Percentiles rank a stretch among this genome's conserved stretches.
phyloP scores from a whole-genome alignment of 2,113 vertebrate genomes.

The Ameiurus melas region DNA sequence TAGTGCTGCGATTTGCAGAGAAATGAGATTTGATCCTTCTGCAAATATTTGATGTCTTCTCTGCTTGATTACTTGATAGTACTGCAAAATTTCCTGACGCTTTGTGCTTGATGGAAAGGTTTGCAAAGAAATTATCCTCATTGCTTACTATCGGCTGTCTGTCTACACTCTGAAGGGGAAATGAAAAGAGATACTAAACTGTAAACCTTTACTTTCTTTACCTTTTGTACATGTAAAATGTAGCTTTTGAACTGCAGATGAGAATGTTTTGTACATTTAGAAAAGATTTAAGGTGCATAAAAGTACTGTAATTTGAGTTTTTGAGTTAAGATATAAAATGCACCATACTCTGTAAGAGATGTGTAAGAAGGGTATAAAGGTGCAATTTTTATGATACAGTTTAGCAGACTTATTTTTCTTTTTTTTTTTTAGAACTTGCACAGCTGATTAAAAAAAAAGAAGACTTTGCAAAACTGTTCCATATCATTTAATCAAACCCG shows the following conservation, averaged over 20 bases:
- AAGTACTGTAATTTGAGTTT: background rate
- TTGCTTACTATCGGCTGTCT: background rate
- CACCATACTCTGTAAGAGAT: background rate
- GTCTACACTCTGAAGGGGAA: background rate
- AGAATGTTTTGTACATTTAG: background rate
- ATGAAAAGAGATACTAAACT: background rate
- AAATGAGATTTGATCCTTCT: slow-evolving; percentile 42
- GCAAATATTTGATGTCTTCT: slow-evolving; percentile 39
- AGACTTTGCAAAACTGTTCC: background rate
- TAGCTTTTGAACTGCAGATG: background rate
- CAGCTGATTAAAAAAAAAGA: background rate
- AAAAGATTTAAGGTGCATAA: background rate
- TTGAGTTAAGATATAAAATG: background rate
- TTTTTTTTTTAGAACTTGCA: background rate
- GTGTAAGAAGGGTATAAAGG: background rate
- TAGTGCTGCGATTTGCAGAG: slow-evolving; percentile 14
- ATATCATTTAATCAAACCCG: too few species aligned
- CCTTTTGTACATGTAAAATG: background rate
- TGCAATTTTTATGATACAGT: background rate
- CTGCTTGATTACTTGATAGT: slow-evolving; percentile 24
- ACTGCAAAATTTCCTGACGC: background rate
- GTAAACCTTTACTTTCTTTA: background rate
- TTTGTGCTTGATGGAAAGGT: background rate
- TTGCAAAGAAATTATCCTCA: background rate
- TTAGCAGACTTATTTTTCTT: background rate